phyloP scores from a whole-genome alignment of 2,888 invertebrate species.

The Atherix ibis region DNA sequence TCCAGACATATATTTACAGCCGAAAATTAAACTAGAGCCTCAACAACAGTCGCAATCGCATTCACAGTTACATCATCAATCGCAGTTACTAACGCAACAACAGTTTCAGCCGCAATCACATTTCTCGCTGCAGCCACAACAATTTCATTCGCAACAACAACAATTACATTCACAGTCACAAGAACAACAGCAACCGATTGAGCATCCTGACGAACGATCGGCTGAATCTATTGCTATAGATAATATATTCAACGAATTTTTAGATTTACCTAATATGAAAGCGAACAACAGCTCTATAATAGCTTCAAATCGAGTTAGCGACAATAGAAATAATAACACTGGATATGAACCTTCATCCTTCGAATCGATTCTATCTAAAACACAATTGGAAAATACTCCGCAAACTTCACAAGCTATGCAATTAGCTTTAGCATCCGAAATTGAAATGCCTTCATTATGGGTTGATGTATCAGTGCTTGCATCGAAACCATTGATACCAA shows the following conservation, averaged over 20 bases:
- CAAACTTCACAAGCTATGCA: constrained; percentile 46
- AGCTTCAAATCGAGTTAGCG: too few relatives aligned
- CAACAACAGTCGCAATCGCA: too few relatives aligned
- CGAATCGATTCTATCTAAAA: constrained; percentile 1
- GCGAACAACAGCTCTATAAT: neutral
- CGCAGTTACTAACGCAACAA: neutral
- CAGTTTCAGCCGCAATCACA: neutral
- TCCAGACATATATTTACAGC: neutral
- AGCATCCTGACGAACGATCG: neutral
- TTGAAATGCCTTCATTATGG: constrained; percentile 61
- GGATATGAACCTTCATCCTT: neutral
- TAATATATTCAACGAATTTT: too few relatives aligned
- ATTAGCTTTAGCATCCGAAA: constrained; percentile 55
- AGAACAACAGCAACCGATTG: neutral
- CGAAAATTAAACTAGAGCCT: too few relatives aligned
- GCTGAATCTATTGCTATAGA: neutral
- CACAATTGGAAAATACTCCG: constrained; percentile 3
- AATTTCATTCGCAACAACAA: neutral
- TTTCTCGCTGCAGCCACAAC: neutral
- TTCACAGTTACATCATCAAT: neutral
- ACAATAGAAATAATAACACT: neutral
- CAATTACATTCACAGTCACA: neutral
- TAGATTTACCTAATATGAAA: too few relatives aligned
- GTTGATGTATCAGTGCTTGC: constrained; percentile 54
- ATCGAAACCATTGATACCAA: constrained; percentile 39